A percentile compares a stretch with the other conserved stretches of the same genome.
These are phyloP conservation scores for Coleophora flavipennella DNA, from an alignment of 2,888 invertebrate genomes.

Conservation along the genomic window DNA sequence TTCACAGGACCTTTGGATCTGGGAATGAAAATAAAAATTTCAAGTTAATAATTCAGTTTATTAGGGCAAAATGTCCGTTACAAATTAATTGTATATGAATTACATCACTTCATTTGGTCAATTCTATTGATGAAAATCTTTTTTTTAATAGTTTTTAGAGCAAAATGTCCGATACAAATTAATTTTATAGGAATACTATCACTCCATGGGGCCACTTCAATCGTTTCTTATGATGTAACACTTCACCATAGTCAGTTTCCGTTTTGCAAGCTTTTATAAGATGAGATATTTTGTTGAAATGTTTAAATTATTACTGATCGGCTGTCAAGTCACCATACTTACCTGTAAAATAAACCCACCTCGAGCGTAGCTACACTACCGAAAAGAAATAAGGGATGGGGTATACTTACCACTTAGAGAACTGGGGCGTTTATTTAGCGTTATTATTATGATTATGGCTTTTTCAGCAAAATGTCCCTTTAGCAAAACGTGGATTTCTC, in stretches of 20 bases:
- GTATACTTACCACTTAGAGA: conserved; percentile 36
- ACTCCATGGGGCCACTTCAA: conserved; percentile 38
- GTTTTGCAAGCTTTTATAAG: conserved; percentile 65
- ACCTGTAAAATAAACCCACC: conserved; percentile 14
- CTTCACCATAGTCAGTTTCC: conserved; percentile 57
- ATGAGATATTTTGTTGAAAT: conserved; percentile 43
- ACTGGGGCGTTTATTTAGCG: conserved; percentile 30
- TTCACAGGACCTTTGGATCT: conserved; percentile 60
- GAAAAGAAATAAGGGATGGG: conserved; percentile 5
- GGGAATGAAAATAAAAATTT: conserved; percentile 44
- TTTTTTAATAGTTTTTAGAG: too few species aligned
- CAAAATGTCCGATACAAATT: conserved; percentile 37
- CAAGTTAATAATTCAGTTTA: conserved; percentile 46
- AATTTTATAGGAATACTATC: conserved; percentile 30
- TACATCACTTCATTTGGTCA: conserved; percentile 43
- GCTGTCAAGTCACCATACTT: conserved; percentile 18
- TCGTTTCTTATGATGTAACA: conserved; percentile 30
- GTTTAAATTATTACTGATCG: background rate
- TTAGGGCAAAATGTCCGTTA: conserved; percentile 37
- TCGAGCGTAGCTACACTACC: background rate
- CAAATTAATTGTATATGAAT: conserved; percentile 29
- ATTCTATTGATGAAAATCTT: too few species aligned
- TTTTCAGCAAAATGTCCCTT: too few species aligned
- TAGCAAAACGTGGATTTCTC: too few species aligned
- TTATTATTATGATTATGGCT: too few species aligned